These are phyloP conservation scores for Dicaeum eximium DNA, from an alignment of 2,113 vertebrate genomes.

Conservation along the genomic window DNA sequence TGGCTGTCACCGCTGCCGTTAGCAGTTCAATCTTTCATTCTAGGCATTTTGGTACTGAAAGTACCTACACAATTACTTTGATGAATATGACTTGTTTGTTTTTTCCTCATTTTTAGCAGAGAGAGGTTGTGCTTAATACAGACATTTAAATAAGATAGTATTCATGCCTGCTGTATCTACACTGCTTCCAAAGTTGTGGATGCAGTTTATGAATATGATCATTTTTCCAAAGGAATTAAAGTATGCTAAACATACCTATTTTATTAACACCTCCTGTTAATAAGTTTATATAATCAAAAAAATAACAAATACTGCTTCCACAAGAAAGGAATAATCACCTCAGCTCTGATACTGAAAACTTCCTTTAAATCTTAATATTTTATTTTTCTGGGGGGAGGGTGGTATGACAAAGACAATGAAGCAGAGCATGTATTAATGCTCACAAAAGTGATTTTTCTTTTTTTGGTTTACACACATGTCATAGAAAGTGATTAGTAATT, in stretches of 20 bases:
- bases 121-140: constrained; percentile 84
- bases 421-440: constrained; percentile 25
- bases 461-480: constrained; percentile 44
- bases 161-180: constrained; percentile 70
- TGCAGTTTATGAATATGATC: constrained; percentile 47
- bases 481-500: constrained; percentile 43
- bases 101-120: constrained; percentile 83
- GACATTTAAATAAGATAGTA: constrained; percentile 85
- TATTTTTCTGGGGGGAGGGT: neutral
- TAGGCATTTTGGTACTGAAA: constrained; percentile 90
- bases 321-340: constrained; percentile 52
- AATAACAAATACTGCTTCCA: neutral
- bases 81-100: constrained; percentile 99
- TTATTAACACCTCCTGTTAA: constrained; percentile 15
- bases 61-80: constrained; percentile 99
- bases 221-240: constrained; percentile 61
- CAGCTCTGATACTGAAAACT: constrained; percentile 51
- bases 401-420: constrained; percentile 37
- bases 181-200: constrained; percentile 68
- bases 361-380: constrained; percentile 28
- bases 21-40: constrained; percentile 99
- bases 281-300: constrained; percentile 41
- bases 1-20: constrained; percentile 90
- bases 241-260: constrained; percentile 29
- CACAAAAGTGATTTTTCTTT: constrained; percentile 50